Percentiles rank a stretch among this genome's conserved stretches.
Evolutionary conservation across 2,797 vertebrate species (phyloP).

Genomic region (Tarsius wallacei): DNA sequence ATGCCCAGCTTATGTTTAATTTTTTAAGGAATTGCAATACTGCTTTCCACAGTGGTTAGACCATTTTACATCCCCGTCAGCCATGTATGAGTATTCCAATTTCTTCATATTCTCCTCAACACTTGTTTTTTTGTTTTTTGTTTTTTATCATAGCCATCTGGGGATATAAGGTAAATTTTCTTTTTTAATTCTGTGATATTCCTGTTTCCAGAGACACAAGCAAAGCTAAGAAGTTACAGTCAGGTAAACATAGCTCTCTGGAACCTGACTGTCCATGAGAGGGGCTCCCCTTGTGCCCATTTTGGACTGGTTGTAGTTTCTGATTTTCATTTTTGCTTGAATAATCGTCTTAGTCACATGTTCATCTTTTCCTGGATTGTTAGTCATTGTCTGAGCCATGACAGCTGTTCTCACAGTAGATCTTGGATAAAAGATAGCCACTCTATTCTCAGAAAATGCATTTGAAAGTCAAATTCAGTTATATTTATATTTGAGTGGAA

Average conservation of each 20-base stretch:
- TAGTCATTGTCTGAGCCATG: neutral
- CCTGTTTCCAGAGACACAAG: neutral
- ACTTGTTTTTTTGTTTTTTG: neutral
- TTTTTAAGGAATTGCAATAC: neutral
- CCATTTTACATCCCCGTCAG: neutral
- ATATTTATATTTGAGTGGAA: neutral
- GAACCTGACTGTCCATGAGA: neutral
- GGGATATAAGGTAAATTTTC: neutral
- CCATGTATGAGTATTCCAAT: neutral
- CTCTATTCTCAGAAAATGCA: neutral
- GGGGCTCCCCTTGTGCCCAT: too few relatives aligned
- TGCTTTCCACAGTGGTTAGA: neutral
- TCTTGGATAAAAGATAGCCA: neutral
- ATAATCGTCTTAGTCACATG: neutral
- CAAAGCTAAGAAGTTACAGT: neutral
- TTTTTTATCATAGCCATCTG: neutral
- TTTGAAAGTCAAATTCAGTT: neutral
- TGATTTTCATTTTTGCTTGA: neutral
- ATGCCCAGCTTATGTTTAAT: neutral
- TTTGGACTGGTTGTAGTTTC: neutral
- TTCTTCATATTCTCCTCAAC: neutral
- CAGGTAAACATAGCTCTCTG: neutral
- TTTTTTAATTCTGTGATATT: neutral
- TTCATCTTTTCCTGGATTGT: neutral
- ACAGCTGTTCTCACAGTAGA: neutral